Evolutionary conservation across 2,888 invertebrate genomes (phyloP).

Genomic region (Athalia rosae): DNA sequence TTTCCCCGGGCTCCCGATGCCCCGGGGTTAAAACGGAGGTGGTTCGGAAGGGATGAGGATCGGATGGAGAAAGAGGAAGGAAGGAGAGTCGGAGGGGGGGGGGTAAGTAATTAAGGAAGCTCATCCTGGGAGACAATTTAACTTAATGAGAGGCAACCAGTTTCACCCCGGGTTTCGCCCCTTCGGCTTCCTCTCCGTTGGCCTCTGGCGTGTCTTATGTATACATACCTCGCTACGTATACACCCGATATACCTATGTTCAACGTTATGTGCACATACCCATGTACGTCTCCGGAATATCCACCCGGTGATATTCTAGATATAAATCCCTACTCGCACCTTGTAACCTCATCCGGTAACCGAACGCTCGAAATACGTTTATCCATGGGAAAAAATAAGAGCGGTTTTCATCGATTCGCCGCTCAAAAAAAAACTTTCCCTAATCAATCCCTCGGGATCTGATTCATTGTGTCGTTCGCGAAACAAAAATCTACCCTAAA

Average conservation of each 20-base stretch:
- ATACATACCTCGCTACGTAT: not conserved
- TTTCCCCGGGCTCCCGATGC: not conserved
- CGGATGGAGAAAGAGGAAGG: conserved; percentile 30
- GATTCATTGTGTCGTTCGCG: too few relatives aligned
- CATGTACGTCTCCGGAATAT: conserved; percentile 20
- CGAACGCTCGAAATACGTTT: not conserved
- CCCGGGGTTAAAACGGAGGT: not conserved
- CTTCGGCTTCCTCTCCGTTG: conserved; percentile 47
- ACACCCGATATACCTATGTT: conserved; percentile 7
- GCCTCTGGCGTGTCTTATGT: conserved; percentile 35
- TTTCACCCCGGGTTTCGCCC: conserved; percentile 53
- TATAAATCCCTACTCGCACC: conserved; percentile 29
- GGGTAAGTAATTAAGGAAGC: conserved; percentile 71
- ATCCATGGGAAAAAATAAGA: too few relatives aligned
- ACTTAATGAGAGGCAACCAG: conserved; percentile 70
- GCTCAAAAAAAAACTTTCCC: too few relatives aligned
- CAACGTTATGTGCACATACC: conserved; percentile 8
- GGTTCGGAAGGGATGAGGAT: not conserved
- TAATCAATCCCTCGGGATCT: too few relatives aligned
- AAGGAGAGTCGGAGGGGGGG: conserved; percentile 42
- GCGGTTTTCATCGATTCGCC: too few relatives aligned
- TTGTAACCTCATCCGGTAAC: conserved; percentile 3
- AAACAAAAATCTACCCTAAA: too few relatives aligned
- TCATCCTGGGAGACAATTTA: conserved; percentile 72
- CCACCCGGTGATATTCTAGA: conserved; percentile 13